phyloP scores from a whole-genome alignment of 2,113 vertebrate species.

The Jacana jacana region DNA sequence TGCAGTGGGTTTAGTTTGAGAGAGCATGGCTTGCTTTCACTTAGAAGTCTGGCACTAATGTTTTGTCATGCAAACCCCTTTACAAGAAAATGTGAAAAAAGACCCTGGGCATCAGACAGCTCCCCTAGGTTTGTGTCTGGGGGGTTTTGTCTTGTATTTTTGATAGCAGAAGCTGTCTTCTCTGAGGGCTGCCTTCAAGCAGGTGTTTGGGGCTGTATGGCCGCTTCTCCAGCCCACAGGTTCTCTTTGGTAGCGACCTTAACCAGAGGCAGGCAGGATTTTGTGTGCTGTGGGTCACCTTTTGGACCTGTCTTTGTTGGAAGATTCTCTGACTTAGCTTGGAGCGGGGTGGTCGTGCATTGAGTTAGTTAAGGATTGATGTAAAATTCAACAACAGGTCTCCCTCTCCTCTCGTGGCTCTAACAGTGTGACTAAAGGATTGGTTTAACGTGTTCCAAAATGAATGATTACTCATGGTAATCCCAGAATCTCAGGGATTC shows the following conservation, averaged over 20 bases:
- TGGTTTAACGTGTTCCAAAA: neutral
- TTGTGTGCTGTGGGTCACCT: neutral
- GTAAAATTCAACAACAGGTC: neutral
- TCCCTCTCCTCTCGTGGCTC: neutral
- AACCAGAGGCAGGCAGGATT: neutral
- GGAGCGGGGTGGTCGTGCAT: neutral
- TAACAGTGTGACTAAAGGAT: neutral
- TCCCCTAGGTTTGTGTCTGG: neutral
- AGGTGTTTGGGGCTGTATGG: neutral
- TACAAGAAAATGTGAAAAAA: neutral
- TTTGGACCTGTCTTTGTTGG: neutral
- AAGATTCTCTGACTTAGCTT: neutral
- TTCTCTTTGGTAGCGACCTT: neutral
- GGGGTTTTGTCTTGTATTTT: neutral
- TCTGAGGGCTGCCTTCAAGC: neutral
- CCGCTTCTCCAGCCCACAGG: neutral
- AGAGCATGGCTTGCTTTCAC: neutral
- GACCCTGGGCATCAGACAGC: neutral
- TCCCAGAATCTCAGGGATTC: too few relatives aligned
- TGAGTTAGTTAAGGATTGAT: neutral
- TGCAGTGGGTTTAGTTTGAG: neutral
- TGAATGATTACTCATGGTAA: rapidly evolving
- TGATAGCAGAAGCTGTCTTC: neutral
- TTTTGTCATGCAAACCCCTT: neutral
- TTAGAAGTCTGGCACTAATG: neutral